Evolutionary conservation across 1,140 invertebrate species (phyloP).

Genomic region (Drosophila novamexicana): DNA sequence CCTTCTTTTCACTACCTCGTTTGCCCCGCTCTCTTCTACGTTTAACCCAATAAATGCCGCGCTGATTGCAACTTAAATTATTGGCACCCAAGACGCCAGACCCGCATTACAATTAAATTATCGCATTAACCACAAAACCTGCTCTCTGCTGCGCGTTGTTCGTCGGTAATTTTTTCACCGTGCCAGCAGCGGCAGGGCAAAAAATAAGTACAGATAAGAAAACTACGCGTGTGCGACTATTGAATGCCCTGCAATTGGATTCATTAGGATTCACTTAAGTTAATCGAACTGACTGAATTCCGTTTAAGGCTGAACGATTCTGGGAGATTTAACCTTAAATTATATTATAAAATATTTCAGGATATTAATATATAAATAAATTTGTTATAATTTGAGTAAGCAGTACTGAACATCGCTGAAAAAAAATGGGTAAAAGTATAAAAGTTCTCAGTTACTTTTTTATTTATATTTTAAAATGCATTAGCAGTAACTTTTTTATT

Average conservation of each 20-base stretch:
- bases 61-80: constrained; percentile 82
- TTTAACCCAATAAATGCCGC: constrained; percentile 79
- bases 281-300: too few relatives aligned
- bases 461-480: too few relatives aligned
- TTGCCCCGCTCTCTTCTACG: constrained; percentile 51
- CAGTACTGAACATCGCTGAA: too few relatives aligned
- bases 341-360: too few relatives aligned
- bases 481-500: too few relatives aligned
- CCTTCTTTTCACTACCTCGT: neutral
- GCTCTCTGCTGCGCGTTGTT: constrained; percentile 21
- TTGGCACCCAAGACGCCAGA: constrained; percentile 64
- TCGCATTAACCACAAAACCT: constrained; percentile 78
- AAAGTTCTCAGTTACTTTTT: too few relatives aligned
- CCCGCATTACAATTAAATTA: constrained; percentile 82
- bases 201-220: constrained; percentile 31
- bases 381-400: too few relatives aligned
- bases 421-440: too few relatives aligned
- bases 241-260: neutral
- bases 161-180: constrained; percentile 28
- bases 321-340: too few relatives aligned
- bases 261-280: too few relatives aligned
- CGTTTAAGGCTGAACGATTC: too few relatives aligned
- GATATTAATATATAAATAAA: too few relatives aligned
- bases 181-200: constrained; percentile 43
- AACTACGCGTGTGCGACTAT: neutral